Evolutionary conservation across 2,113 vertebrate species (phyloP), one percentile per base, ranked within the genome.

Genomic region (Aphyosemion australe): DNA sequence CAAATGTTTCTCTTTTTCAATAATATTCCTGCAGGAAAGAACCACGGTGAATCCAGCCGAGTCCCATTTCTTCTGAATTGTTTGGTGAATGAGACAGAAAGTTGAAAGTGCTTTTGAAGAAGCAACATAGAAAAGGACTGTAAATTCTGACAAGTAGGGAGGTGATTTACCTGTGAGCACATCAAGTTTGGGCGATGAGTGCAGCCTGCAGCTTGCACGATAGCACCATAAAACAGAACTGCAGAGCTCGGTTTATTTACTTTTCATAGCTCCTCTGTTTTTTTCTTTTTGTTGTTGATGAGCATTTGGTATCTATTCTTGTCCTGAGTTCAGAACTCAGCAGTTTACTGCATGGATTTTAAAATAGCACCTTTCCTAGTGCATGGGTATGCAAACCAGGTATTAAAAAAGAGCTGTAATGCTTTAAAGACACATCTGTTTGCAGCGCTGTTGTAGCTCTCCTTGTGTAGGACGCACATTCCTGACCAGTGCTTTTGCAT

Each of bases 1-100:
- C 88, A 80, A 42, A 60, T 83, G 86, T 82, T 88, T 84, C 85
- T 89, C 85, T 82, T 90, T 86, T 91, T 79, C 82, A 87, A 90
- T 89, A 88, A 76, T 70, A 72, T 88, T 89, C 86, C 64, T 61
- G 63, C 80, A 82, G 69, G 75, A 79, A 46, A 83, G 84, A 78
- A 80, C 82, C 70, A 86, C 74, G 79, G 75, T 82, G 79, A 79
- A 84, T 73, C 18, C 48, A 65, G 64, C 71, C 14, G 50, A 62
- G 71, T 42, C 47, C 65, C 65, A 66, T 68, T 65, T 69, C 58
- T 60, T 12, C 68, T 46, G 26, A 79, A 80, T 79, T 76, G 65
- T 76, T 79, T 31, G 65, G 55, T 46, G 47, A 57, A 19, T 53
- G 60, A 81, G 69, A 78, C 54, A 20, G 60, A 59, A 72, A 47